Evolutionary conservation across 2,113 vertebrate genomes (phyloP), one percentile per base, ranked within the genome.

Genomic region (Prunella fulvescens): DNA sequence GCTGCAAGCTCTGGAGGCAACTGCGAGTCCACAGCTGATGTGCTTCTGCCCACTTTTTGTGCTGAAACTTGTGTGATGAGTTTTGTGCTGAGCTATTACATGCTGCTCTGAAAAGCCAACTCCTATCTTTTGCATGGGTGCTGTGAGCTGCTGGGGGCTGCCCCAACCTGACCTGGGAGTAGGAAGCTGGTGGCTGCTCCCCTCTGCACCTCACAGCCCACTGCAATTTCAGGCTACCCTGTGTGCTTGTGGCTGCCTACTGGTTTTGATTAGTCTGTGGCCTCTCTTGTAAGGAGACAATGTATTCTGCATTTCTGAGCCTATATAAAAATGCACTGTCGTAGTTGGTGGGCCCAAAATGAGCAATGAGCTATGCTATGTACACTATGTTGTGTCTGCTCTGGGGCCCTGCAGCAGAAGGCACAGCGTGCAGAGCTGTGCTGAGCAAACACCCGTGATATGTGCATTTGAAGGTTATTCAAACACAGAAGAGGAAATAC

Each of bases 401-500:
- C 35, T 54, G 64, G 58, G 53, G 54, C 80, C 76, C 45, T 25
- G 50, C 53, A 35, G 66, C 50, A 53, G 79, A 56, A 65, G 51
- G 37, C 66, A 12, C 19, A 8, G 76, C 0, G 1, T 29, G 3
- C 1, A 3, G 78, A 70, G 82, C 90, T 70, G 35, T 62, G 72
- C 62, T 77, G 58, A 86, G 80, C 86, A 86, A 90, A 92, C 72
- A 83, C 24, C 31, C 8, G 0, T 35, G 79, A 44, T 82, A 26
- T 1, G 50, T 62, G 37, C 56, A 76, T 84, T 56, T 56, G 79
- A 88, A 92, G 91, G 82, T 90, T 95, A 88, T 93, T 94, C 86
- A 94, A 91, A 93, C 80, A 93, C 35, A 67, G 37, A 82, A 70
- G 67, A 96, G 92, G 92, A 96, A 96, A 94, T 71, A n/a, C 72